Evolutionary conservation across 2,797 vertebrate genomes (phyloP).

Genomic region (Lagocephalus sceleratus): DNA sequence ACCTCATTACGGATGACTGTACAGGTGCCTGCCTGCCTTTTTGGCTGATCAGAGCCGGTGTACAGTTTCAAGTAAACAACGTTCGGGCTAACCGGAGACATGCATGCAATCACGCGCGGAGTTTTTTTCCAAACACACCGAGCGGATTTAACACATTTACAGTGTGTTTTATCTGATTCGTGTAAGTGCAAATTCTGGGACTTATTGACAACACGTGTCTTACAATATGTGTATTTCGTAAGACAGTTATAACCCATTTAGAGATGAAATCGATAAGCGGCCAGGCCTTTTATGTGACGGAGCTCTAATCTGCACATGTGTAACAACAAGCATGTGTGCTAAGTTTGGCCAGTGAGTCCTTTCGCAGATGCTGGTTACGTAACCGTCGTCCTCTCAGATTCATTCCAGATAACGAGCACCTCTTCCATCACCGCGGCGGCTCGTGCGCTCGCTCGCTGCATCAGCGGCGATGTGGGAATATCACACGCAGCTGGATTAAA

Average conservation of each 20-base stretch:
- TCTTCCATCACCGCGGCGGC: slow-evolving; percentile 35
- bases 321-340: slow-evolving; percentile 9
- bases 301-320: slow-evolving; percentile 7
- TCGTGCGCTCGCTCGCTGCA: slow-evolving; percentile 19
- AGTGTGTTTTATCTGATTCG: too few species aligned
- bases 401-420: slow-evolving; percentile 32
- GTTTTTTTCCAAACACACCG: too few species aligned
- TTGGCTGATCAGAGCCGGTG: not conserved
- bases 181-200: too few species aligned
- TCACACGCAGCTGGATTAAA: slow-evolving; percentile 15
- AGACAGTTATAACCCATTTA: too few species aligned
- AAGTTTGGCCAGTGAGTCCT: slow-evolving; percentile 15
- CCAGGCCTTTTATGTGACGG: slow-evolving; percentile 2
- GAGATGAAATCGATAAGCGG: not conserved
- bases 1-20: slow-evolving; percentile 1
- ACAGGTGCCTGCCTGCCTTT: not conserved
- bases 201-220: too few species aligned
- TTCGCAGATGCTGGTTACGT: slow-evolving; percentile 37
- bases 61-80: not conserved
- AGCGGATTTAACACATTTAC: too few species aligned
- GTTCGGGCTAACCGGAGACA: slow-evolving; percentile 5
- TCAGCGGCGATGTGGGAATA: slow-evolving; percentile 37
- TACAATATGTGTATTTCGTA: too few species aligned
- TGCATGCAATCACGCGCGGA: not conserved
- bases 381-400: slow-evolving; percentile 35